Percentiles rank a stretch among this genome's conserved stretches.
phyloP scores from a whole-genome alignment of 2,888 invertebrate genomes.

The Plebejus melissa region DNA sequence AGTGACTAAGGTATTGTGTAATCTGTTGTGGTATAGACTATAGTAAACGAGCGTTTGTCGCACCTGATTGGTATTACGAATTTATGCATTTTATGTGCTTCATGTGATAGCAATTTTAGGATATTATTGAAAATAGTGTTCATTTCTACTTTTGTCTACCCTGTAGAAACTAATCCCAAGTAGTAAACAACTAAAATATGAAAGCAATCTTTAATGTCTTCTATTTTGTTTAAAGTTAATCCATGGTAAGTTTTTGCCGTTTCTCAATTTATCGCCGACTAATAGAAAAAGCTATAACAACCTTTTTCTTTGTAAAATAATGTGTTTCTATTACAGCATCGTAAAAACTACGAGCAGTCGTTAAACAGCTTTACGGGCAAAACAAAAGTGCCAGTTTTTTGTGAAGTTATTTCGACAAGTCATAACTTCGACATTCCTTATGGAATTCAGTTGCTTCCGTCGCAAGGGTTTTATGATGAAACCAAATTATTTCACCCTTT shows the following conservation, averaged over 20 bases:
- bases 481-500: too few relatives aligned
- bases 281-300: conserved; percentile 19
- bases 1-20: conserved; percentile 9
- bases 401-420: not conserved
- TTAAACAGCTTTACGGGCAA: conserved; percentile 8
- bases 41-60: not conserved
- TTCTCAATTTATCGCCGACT: not conserved
- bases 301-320: conserved; percentile 20
- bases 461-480: not conserved
- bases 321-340: conserved; percentile 24
- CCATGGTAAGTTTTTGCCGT: not conserved
- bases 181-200: not conserved
- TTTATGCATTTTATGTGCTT: not conserved
- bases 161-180: not conserved
- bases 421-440: not conserved
- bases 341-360: conserved; percentile 10
- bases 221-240: not conserved
- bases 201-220: not conserved
- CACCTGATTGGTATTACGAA: not conserved
- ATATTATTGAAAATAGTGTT: too few relatives aligned
- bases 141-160: too few relatives aligned
- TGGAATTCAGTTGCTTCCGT: conserved; percentile 2
- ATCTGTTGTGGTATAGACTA: not conserved
- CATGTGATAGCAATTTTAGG: too few relatives aligned
- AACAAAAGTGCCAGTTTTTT: conserved; percentile 19